Evolutionary conservation across 2,888 invertebrate species (phyloP), one percentile per base, ranked within the genome.

Genomic region (Papilio gigon): DNA sequence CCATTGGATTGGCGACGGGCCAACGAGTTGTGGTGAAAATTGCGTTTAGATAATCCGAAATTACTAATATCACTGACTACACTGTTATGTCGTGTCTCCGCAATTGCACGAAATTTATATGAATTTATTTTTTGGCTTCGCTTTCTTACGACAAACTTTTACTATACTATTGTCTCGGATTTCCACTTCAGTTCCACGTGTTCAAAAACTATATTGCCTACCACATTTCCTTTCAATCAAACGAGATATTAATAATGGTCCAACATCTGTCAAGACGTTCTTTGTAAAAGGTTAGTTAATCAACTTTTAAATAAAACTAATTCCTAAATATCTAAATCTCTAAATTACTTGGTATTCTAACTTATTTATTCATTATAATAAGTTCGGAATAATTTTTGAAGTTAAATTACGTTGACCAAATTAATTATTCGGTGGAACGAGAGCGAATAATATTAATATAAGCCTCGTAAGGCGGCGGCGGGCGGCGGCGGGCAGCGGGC

Each of bases 11-110:
- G 53, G 53, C 53, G 53, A 30, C n/a, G n/a, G 5, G 27, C 53
- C 53, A 56, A 30, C 27, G 17, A 30, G 30, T 2, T 56, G 8
- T 30, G 53, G 30, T 56, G 53, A 30, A 56, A 56, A 56, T 30
- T 17, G 30, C 9, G 53, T 27, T 53, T 53, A 53, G 53, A 53
- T 53, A 53, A 53, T 27, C 53, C 53, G 27, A 53, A n/a, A 53
- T 53, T 53, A 27, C 27, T 27, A 53, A 27, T 53, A 53, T 27
- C 53, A n/a, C 53, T 30, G n/a, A n/a, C n/a, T 27, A 53, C 27
- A 14, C 27, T 8, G 17, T 53, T 53, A 53, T 53, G 6, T 30
- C 9, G 30, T 53, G 6, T 30, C 9, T n/a, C n/a, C 17, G 30
- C 17, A n/a, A 4, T 30, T 30, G 30, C n/a, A 30, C 17, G 3